Conservation (phyloP, 2,797 vertebrate species). For the Ciconia nigra region DNA sequence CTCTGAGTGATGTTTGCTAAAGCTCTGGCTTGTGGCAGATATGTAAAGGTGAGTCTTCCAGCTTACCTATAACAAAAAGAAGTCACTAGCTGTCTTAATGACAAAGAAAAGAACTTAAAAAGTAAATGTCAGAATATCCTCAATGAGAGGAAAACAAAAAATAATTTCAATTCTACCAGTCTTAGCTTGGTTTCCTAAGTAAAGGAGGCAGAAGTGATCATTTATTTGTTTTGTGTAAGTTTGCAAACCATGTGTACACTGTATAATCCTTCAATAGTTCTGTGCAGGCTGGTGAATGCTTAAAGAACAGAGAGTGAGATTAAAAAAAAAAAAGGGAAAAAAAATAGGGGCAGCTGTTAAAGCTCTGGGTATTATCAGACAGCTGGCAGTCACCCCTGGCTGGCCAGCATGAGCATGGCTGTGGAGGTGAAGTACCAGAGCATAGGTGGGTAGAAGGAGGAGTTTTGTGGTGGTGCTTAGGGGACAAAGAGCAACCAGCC, state of each 20-base stretch:
- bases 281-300: neutral
- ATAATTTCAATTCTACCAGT: neutral
- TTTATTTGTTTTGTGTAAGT: neutral
- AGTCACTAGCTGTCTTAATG: neutral
- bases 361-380: neutral
- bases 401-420: neutral
- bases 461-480: neutral
- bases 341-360: neutral
- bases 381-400: neutral
- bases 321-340: neutral
- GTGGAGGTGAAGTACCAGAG: neutral
- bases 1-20: neutral
- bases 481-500: neutral
- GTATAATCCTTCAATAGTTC: neutral
- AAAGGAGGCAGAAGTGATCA: neutral
- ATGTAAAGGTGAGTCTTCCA: neutral
- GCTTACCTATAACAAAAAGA: neutral
- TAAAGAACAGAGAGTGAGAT: neutral
- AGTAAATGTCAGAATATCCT: neutral
- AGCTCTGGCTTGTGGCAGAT: neutral
- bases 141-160: neutral
- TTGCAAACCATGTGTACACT: neutral
- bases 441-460: neutral
- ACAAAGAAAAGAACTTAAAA: neutral
- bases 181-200: neutral